phyloP scores from a whole-genome alignment of 2,113 vertebrate genomes.

The Pseudorhombus dupliciocellatus region DNA sequence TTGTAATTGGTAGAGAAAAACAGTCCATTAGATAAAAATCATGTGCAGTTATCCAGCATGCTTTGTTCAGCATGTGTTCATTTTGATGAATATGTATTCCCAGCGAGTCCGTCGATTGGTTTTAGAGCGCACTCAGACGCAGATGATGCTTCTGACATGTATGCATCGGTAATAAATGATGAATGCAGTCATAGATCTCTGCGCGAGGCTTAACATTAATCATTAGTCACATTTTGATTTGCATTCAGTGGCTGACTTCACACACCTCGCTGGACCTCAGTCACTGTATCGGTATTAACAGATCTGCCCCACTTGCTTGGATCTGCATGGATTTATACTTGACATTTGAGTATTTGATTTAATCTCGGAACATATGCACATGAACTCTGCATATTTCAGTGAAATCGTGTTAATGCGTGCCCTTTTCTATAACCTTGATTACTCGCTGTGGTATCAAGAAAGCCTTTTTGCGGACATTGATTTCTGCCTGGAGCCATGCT shows the following conservation, averaged over 20 bases:
- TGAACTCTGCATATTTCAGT: slow-evolving; percentile 76
- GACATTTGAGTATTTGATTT: slow-evolving; percentile 79
- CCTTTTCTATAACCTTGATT: slow-evolving; percentile 79
- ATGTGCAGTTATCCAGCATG: slow-evolving; percentile 37
- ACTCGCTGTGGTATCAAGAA: slow-evolving; percentile 72
- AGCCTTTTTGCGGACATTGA: slow-evolving; percentile 79
- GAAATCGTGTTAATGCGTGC: slow-evolving; percentile 73
- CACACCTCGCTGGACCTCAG: slow-evolving; percentile 24
- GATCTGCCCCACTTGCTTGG: slow-evolving; percentile 49
- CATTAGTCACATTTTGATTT: slow-evolving; percentile 31
- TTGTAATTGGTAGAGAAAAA: slow-evolving; percentile 50
- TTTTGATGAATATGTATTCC: slow-evolving; percentile 19
- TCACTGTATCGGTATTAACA: slow-evolving; percentile 46
- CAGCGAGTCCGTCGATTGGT: neutral
- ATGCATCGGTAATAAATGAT: slow-evolving; percentile 12
- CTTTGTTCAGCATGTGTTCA: slow-evolving; percentile 33
- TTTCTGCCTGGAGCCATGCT: slow-evolving; percentile 72
- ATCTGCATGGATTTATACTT: slow-evolving; percentile 73
- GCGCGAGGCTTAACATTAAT: slow-evolving; percentile 9
- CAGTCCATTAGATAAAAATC: slow-evolving; percentile 46
- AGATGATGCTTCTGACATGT: slow-evolving; percentile 2
- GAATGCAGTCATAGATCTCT: slow-evolving; percentile 13
- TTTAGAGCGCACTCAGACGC: neutral
- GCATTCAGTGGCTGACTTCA: slow-evolving; percentile 33
- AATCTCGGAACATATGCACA: slow-evolving; percentile 74